Conservation (phyloP, 2,888 invertebrate genomes). For the Acrobasis suavella region DNA sequence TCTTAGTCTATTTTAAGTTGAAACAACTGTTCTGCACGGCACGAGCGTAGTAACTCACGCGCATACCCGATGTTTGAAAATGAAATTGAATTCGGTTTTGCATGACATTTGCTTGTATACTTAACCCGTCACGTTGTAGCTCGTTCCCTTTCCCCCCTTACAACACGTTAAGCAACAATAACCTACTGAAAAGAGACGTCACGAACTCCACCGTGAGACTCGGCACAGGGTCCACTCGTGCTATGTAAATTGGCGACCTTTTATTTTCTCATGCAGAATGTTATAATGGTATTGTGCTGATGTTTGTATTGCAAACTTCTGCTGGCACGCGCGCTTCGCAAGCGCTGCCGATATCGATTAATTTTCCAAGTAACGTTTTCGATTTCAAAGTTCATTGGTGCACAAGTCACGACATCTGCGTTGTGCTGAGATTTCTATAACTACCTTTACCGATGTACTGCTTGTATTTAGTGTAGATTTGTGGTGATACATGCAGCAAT, state of each 20-base stretch:
- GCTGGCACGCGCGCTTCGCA: conserved; percentile 52
- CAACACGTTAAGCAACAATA: conserved; percentile 34
- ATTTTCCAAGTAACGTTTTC: conserved; percentile 57
- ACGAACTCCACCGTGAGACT: conserved; percentile 45
- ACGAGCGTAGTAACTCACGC: conserved; percentile 64
- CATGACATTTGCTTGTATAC: conserved; percentile 64
- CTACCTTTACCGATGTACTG: conserved; percentile 41
- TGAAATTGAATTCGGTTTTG: conserved; percentile 66
- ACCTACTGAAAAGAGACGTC: conserved; percentile 55
- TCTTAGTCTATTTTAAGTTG: conserved; percentile 27
- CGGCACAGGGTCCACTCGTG: conserved; percentile 54
- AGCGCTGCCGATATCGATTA: conserved; percentile 56
- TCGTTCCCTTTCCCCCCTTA: conserved; percentile 50
- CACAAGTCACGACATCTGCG: conserved; percentile 47
- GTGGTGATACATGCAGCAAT: conserved; percentile 38
- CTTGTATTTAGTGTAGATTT: conserved; percentile 35
- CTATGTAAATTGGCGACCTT: conserved; percentile 70
- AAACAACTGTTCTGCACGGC: conserved; percentile 46
- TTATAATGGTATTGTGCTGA: conserved; percentile 60
- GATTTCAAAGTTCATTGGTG: conserved; percentile 55
- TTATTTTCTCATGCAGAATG: conserved; percentile 64
- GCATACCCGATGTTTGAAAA: conserved; percentile 66
- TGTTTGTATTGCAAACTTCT: conserved; percentile 56
- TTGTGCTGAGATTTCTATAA: conserved; percentile 49
- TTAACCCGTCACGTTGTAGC: conserved; percentile 53